These are phyloP conservation scores for Xerus rutilus DNA, from an alignment of 2,797 vertebrate species.

Conservation along the genomic window DNA sequence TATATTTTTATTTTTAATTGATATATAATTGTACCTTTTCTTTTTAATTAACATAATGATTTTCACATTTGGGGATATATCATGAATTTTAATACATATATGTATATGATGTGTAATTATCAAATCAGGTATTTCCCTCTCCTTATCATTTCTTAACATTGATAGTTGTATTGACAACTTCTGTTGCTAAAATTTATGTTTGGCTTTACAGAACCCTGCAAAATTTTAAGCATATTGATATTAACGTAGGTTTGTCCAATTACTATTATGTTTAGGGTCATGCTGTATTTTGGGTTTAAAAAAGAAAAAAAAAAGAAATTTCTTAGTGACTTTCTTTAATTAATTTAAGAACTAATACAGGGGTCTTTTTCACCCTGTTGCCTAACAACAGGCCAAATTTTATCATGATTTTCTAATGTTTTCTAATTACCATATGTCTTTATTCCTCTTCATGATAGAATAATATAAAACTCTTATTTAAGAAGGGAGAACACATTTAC, in stretches of 20 bases:
- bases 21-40: too few relatives aligned
- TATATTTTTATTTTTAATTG: not conserved
- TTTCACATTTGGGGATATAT: too few relatives aligned
- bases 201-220: not conserved
- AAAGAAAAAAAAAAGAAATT: not conserved
- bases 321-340: not conserved
- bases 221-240: constrained; percentile 17
- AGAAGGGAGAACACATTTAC: not conserved
- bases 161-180: not conserved
- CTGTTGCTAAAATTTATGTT: not conserved
- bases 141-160: not conserved
- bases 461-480: not conserved
- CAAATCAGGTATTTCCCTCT: not conserved
- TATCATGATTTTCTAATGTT: not conserved
- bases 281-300: not conserved
- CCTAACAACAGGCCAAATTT: not conserved
- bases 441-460: not conserved
- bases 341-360: not conserved
- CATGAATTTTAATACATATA: not conserved
- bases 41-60: not conserved
- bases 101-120: not conserved
- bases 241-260: not conserved
- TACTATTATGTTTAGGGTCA: not conserved
- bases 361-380: not conserved
- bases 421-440: not conserved